Evolutionary conservation across 2,113 vertebrate genomes (phyloP).

Genomic region (Spilogale gracilis): DNA sequence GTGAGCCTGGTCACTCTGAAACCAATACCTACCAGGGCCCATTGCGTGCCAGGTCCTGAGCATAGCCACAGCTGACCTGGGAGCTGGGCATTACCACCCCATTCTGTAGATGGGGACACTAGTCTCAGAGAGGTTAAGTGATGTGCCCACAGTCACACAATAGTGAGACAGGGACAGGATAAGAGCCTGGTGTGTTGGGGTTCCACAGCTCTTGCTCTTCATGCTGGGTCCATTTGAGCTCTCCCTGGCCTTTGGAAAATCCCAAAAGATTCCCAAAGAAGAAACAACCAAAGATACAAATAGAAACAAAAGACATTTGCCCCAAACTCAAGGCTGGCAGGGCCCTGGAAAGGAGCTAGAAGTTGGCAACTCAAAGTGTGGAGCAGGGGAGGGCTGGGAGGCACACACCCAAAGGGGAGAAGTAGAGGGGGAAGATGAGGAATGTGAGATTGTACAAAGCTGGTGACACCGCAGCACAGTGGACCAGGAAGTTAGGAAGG

Average conservation of each 20-base stretch:
- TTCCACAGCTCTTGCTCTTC: background rate
- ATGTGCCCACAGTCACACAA: background rate
- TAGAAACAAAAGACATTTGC: background rate
- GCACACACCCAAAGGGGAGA: background rate
- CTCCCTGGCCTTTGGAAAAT: background rate
- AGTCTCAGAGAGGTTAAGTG: background rate
- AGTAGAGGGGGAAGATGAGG: background rate
- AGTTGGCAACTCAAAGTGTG: background rate
- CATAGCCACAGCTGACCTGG: background rate
- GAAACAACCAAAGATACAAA: background rate
- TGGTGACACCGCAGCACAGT: background rate
- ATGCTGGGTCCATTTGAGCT: background rate
- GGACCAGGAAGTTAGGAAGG: background rate
- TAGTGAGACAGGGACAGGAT: background rate
- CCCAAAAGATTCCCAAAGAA: background rate
- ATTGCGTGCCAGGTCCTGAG: background rate
- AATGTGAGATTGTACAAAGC: background rate
- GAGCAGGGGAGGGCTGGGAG: background rate
- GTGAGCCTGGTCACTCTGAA: background rate
- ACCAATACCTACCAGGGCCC: background rate
- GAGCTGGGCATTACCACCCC: background rate
- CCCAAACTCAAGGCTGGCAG: accelerated
- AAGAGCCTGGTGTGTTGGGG: background rate
- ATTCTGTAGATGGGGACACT: background rate
- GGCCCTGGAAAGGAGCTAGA: background rate